A percentile compares a stretch with the other conserved stretches of the same genome.
phyloP scores from a whole-genome alignment of 2,888 invertebrate species.

The Heliconius charithonia region DNA sequence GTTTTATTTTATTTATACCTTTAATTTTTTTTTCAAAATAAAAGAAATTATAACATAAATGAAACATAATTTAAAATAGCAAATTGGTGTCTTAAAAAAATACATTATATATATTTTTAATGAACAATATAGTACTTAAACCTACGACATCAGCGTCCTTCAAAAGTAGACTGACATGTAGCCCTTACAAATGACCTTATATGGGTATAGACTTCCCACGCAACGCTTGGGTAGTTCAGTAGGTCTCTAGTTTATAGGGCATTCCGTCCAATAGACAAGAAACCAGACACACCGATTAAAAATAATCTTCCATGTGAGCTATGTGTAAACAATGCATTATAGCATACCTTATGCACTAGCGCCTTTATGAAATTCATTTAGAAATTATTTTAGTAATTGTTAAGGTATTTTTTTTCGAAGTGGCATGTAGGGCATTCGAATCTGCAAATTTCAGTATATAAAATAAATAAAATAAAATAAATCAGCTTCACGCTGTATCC shows the following conservation, averaged over 20 bases:
- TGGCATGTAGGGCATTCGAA: not conserved
- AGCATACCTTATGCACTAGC: slow-evolving; percentile 44
- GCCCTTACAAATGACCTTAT: not conserved
- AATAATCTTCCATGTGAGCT: slow-evolving; percentile 54
- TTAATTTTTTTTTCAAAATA: too few relatives aligned
- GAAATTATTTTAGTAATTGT: not conserved
- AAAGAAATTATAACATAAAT: not conserved
- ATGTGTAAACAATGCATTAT: slow-evolving; percentile 55
- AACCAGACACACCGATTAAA: slow-evolving; percentile 59
- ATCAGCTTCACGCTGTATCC: too few relatives aligned
- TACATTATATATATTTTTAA: too few relatives aligned
- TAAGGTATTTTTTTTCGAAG: not conserved
- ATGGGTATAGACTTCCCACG: slow-evolving; percentile 18
- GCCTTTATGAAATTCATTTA: not conserved
- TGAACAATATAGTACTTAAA: not conserved
- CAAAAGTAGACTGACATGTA: not conserved
- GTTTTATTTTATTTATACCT: not conserved
- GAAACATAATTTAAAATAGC: not conserved
- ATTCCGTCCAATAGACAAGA: slow-evolving; percentile 66
- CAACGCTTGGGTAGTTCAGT: slow-evolving; percentile 49
- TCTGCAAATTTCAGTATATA: too few relatives aligned
- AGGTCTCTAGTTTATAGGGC: slow-evolving; percentile 60
- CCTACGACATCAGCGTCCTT: not conserved
- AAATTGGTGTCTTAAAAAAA: not conserved
- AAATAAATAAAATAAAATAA: too few relatives aligned